Conservation (phyloP, 2,888 invertebrate species). For the Liopterus haemorrhoidalis region DNA sequence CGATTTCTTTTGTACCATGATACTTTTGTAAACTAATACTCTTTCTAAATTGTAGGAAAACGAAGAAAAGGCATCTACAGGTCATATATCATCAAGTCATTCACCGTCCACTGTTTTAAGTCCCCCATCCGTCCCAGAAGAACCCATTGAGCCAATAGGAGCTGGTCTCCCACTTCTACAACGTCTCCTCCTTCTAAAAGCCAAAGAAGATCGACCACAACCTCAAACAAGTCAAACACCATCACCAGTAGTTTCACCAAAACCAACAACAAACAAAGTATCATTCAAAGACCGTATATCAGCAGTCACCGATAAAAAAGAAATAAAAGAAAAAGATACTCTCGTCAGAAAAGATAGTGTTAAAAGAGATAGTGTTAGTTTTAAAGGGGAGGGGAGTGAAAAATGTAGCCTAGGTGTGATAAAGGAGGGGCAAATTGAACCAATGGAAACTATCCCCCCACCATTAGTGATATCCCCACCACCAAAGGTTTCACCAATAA, state of each 20-base stretch:
- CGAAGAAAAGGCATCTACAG: slow-evolving; percentile 50
- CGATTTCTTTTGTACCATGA: too few relatives aligned
- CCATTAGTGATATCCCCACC: too few relatives aligned
- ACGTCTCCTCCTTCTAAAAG: slow-evolving; percentile 66
- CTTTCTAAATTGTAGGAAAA: too few relatives aligned
- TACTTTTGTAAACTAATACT: too few relatives aligned
- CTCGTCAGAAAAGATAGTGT: slow-evolving; percentile 34
- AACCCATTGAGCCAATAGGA: slow-evolving; percentile 56
- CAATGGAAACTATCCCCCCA: too few relatives aligned
- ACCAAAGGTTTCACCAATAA: too few relatives aligned
- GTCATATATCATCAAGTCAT: slow-evolving; percentile 50
- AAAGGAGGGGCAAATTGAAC: too few relatives aligned
- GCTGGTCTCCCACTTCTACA: slow-evolving; percentile 69
- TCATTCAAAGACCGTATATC: slow-evolving; percentile 39
- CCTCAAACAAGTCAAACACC: slow-evolving; percentile 2
- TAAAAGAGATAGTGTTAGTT: slow-evolving; percentile 42
- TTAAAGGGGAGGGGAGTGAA: slow-evolving; percentile 9
- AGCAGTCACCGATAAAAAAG: slow-evolving; percentile 4
- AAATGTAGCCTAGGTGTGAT: slow-evolving; percentile 38
- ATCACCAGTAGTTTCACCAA: slow-evolving; percentile 32
- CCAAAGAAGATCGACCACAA: slow-evolving; percentile 67
- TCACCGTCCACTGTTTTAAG: slow-evolving; percentile 57
- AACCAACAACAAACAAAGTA: slow-evolving; percentile 37
- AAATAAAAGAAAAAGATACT: slow-evolving; percentile 5
- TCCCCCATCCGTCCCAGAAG: slow-evolving; percentile 47